phyloP scores from a whole-genome alignment of 1,140 invertebrate species.

The Drosophila pseudoobscura region DNA sequence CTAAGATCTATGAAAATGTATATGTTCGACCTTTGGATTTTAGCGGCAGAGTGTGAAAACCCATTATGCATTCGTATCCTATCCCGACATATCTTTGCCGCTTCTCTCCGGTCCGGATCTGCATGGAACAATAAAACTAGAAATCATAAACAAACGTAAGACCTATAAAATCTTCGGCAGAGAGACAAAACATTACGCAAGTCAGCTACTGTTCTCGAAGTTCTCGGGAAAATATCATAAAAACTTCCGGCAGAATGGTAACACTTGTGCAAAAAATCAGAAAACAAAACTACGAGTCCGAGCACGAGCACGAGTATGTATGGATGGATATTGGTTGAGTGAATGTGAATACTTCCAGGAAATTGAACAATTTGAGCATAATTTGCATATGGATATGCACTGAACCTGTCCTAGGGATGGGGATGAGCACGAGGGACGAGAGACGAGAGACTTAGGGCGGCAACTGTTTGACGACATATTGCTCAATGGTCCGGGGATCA shows the following conservation, averaged over 20 bases:
- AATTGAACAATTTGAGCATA: conserved; percentile 76
- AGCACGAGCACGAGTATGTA: conserved; percentile 11
- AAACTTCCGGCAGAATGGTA: conserved; percentile 55
- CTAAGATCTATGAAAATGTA: neutral
- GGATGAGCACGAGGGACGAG: conserved; percentile 29
- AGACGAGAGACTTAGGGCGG: conserved; percentile 57
- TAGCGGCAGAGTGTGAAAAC: conserved; percentile 77
- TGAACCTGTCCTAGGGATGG: conserved; percentile 15
- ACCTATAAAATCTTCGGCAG: conserved; percentile 53
- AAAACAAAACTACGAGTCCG: conserved; percentile 27
- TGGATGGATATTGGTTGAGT: conserved; percentile 18
- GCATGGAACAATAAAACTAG: conserved; percentile 56
- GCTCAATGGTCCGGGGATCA: conserved; percentile 75
- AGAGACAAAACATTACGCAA: conserved; percentile 64
- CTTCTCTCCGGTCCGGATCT: conserved; percentile 7
- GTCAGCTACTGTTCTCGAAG: conserved; percentile 61
- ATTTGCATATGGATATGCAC: conserved; percentile 63
- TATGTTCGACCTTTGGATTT: conserved; percentile 48
- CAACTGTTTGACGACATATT: conserved; percentile 80
- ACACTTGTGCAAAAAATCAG: conserved; percentile 71
- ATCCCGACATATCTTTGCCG: conserved; percentile 17
- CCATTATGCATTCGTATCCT: conserved; percentile 51
- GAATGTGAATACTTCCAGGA: conserved; percentile 61
- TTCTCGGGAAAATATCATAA: conserved; percentile 65
- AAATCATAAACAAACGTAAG: conserved; percentile 41